Evolutionary conservation across 2,113 vertebrate genomes (phyloP).

Genomic region (Fregata magnificens): DNA sequence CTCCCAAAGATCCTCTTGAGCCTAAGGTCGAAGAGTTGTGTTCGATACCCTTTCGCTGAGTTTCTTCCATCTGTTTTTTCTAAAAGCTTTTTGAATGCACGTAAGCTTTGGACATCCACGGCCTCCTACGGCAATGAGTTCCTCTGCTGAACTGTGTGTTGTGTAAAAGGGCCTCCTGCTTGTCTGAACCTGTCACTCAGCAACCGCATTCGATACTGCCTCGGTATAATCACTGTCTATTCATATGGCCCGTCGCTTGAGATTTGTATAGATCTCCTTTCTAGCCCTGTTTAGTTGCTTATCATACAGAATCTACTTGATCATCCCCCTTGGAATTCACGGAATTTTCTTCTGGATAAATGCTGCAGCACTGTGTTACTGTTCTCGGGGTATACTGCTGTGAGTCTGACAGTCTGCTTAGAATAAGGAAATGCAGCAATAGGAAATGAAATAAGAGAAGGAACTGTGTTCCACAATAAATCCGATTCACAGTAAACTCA

Average conservation of each 20-base stretch:
- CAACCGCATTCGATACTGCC: background rate
- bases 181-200: background rate
- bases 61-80: background rate
- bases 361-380: background rate
- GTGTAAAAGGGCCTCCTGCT: background rate
- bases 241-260: background rate
- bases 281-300: background rate
- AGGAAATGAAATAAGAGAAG: background rate
- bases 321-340: background rate
- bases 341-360: background rate
- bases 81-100: background rate
- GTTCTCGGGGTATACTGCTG: background rate
- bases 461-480: background rate
- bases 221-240: background rate
- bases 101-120: background rate
- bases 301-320: background rate
- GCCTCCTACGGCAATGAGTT: rapidly evolving
- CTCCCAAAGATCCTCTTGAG: background rate
- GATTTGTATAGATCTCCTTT: background rate
- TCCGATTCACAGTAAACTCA: background rate
- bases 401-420: background rate
- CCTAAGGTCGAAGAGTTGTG: background rate
- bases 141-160: background rate
- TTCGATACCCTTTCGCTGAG: background rate
- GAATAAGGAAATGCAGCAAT: background rate